Evolutionary conservation across 2,113 vertebrate genomes (phyloP).

Genomic region (Leucoraja erinaceus): DNA sequence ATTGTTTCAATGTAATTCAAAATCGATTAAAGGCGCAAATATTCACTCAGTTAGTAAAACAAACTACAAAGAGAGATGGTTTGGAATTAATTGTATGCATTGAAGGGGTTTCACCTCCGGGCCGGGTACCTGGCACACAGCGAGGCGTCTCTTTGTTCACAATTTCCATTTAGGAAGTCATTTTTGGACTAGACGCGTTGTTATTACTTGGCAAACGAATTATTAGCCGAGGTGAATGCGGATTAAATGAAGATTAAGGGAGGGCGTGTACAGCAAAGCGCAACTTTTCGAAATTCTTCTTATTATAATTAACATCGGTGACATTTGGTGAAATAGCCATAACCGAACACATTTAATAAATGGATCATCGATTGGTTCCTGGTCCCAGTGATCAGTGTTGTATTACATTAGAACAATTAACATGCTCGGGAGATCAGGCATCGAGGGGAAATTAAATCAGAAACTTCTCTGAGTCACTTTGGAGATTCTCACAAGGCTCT

Average conservation of each 20-base stretch:
- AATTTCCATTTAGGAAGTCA: slow-evolving; percentile 20
- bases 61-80: background rate
- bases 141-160: background rate
- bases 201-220: slow-evolving; percentile 1
- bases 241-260: slow-evolving; percentile 2
- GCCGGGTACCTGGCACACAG: slow-evolving; percentile 1
- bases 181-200: slow-evolving; percentile 13
- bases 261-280: slow-evolving; percentile 17
- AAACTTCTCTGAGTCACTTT: slow-evolving; percentile 22
- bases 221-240: background rate
- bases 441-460: slow-evolving; percentile 33
- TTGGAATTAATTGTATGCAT: slow-evolving; percentile 1
- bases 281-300: slow-evolving; percentile 11
- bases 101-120: background rate
- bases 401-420: slow-evolving; percentile 34
- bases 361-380: slow-evolving; percentile 37
- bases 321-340: slow-evolving; percentile 34
- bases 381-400: slow-evolving; percentile 17
- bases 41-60: background rate
- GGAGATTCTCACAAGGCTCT: background rate
- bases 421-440: background rate
- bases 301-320: slow-evolving; percentile 37
- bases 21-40: background rate
- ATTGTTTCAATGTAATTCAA: background rate
- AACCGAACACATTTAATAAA: slow-evolving; percentile 35